Evolutionary conservation across 2,888 invertebrate genomes (phyloP).

Genomic region (Rhingia rostrata): DNA sequence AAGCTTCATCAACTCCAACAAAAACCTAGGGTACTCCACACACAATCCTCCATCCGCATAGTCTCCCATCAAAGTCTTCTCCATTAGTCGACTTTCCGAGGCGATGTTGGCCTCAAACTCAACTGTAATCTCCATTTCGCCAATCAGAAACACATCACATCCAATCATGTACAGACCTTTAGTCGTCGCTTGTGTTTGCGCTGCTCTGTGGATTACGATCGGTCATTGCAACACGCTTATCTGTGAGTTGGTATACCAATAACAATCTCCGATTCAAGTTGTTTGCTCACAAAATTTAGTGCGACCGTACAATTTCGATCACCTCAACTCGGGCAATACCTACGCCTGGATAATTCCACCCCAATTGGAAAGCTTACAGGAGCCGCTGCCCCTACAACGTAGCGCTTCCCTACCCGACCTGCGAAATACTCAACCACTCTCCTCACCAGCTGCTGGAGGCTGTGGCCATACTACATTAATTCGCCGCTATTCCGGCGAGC

Average conservation of each 20-base stretch:
- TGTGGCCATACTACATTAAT: constrained; percentile 49
- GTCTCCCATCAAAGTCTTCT: not conserved
- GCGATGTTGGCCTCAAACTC: too few relatives aligned
- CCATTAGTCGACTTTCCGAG: not conserved
- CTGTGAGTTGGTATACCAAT: constrained; percentile 44
- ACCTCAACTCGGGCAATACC: constrained; percentile 11
- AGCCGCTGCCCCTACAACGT: not conserved
- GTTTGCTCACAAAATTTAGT: constrained; percentile 19
- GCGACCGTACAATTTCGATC: constrained; percentile 12
- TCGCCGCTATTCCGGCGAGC: constrained; percentile 40
- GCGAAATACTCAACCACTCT: constrained; percentile 6
- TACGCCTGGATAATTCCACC: constrained; percentile 55
- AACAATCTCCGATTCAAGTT: constrained; percentile 3
- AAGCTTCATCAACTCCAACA: too few relatives aligned
- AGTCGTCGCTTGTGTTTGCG: constrained; percentile 1
- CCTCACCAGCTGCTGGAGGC: not conserved
- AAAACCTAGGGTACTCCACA: too few relatives aligned
- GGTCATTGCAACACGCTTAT: constrained; percentile 28
- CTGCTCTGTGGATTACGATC: constrained; percentile 16
- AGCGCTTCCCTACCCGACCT: not conserved
- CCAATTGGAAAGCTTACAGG: not conserved
- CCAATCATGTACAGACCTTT: constrained; percentile 50
- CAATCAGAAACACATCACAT: constrained; percentile 35
- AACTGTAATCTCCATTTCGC: not conserved
- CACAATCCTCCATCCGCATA: not conserved